Base-by-base conservation (phyloP, 2,797 vertebrate genomes). In the Gymnodraco acuticeps region DNA sequence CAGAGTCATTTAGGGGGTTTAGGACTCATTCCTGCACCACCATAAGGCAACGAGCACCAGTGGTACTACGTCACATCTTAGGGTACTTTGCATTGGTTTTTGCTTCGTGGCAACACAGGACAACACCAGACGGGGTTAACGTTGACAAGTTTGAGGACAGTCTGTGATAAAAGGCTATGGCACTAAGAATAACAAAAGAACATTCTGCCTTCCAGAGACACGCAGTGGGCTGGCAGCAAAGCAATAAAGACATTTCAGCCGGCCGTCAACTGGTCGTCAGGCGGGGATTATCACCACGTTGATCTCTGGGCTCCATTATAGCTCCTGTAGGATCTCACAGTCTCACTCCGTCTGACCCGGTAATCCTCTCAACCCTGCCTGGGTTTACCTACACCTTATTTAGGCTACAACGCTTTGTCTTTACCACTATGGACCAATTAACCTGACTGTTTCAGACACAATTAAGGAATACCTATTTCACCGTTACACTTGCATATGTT, bases 231-330 rank as follows among this genome's bases (percentile, higher is more conserved):
- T 53, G 72, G 73, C 50, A 64, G 46, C 65, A 3, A 31, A 3
- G 17, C 41, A 54, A 70, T 42, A 67, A 12, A 77, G 76, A 45
- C n/a, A 10, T 66, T 62, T 55, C 56, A 60, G 69, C 43, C 70
- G 64, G 58, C 65, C 47, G 14, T 85, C 88, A 88, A 70, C 72
- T 73, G 19, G 38, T 80, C 71, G n/a, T 82, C 65, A 23, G 56
- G 63, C 38, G 70, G 71, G 56, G 87, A 89, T 94, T 86, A 92
- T 51, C 82, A 14, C 82, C 41, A 4, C 7, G 0, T 54, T 58
- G 78, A 83, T 87, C 67, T 82, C 63, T 45, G 65, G 74, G 51
- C 77, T 81, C 73, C 43, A 70, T 48, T 12, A 60, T 64, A 74
- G 82, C 75, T 73, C 63, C 73, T 47, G 73, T 47, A n/a, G 73